Conservation (phyloP, 2,888 invertebrate genomes). For the Liodrosophila aerea region DNA sequence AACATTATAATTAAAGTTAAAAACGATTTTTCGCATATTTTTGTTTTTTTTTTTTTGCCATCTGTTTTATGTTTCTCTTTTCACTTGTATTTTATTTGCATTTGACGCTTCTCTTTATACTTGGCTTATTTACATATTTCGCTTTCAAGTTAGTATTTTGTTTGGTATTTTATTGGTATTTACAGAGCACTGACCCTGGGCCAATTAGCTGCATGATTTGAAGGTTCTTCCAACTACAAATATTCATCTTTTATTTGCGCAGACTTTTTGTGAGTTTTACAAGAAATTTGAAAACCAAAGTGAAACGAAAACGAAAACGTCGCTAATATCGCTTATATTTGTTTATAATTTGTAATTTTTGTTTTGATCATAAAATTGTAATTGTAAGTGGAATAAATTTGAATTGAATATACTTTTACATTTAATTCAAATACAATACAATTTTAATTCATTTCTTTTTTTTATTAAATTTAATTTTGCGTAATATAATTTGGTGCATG, state of each 20-base stretch:
- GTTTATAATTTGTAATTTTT: constrained; percentile 1
- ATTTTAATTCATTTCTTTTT: constrained; percentile 29
- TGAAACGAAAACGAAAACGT: constrained; percentile 27
- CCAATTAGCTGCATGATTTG: constrained; percentile 49
- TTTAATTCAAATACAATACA: constrained; percentile 52
- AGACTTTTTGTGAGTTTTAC: constrained; percentile 66
- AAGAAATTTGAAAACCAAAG: constrained; percentile 44
- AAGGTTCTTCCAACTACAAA: constrained; percentile 30
- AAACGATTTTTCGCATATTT: constrained; percentile 47
- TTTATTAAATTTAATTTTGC: neutral
- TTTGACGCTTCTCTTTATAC: constrained; percentile 10
- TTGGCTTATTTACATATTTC: constrained; percentile 66
- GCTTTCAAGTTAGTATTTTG: constrained; percentile 33
- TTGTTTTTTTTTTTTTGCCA: constrained; percentile 15
- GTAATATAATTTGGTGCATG: constrained; percentile 43
- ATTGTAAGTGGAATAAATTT: constrained; percentile 28
- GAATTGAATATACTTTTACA: constrained; percentile 33
- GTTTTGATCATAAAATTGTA: constrained; percentile 26
- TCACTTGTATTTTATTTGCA: constrained; percentile 9
- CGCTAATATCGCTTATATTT: neutral
- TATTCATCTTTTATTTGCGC: constrained; percentile 46
- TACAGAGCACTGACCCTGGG: constrained; percentile 63
- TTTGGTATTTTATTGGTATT: constrained; percentile 45
- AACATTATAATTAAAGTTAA: constrained; percentile 75
- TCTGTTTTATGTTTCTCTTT: constrained; percentile 15